A percentile compares a stretch with the other conserved stretches of the same genome.
Conservation (phyloP, 2,888 invertebrate genomes). For the Lepas anatifera region DNA sequence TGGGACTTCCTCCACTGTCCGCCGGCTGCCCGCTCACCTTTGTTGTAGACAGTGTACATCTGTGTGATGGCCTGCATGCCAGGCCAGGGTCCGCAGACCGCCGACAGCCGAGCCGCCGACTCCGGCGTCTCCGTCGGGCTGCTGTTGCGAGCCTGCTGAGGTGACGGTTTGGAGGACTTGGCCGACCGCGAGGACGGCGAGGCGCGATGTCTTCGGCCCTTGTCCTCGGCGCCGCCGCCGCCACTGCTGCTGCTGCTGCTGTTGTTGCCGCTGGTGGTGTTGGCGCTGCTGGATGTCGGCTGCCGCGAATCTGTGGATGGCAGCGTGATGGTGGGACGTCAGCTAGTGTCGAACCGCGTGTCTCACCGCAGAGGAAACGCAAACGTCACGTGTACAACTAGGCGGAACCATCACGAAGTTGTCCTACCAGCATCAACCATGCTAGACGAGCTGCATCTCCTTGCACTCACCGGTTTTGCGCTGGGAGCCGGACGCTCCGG, state of each 20-base stretch:
- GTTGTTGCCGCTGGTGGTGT: no score
- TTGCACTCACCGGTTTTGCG: not conserved
- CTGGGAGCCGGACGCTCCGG: not conserved
- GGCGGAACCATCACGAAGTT: no score
- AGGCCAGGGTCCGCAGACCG: not conserved
- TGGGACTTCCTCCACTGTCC: no score
- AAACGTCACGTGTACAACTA: no score
- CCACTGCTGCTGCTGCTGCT: no score
- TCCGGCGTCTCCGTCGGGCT: not conserved
- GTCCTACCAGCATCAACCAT: no score
- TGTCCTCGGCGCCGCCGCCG: not conserved
- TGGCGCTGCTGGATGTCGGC: no score
- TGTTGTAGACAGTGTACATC: not conserved
- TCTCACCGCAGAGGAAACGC: no score
- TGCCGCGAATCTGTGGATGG: no score
- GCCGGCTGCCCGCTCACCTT: not conserved
- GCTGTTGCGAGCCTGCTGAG: not conserved
- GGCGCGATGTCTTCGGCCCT: not conserved
- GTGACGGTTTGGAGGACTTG: not conserved
- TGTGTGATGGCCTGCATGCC: constrained; percentile 6
- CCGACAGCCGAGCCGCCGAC: not conserved
- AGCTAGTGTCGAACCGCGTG: no score
- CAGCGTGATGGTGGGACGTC: no score
- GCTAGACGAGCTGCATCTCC: not conserved
- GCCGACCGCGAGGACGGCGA: not conserved